Percentiles rank a stretch among this genome's conserved stretches.
Evolutionary conservation across 2,888 invertebrate species (phyloP).

Genomic region (Acholoe squamosa): DNA sequence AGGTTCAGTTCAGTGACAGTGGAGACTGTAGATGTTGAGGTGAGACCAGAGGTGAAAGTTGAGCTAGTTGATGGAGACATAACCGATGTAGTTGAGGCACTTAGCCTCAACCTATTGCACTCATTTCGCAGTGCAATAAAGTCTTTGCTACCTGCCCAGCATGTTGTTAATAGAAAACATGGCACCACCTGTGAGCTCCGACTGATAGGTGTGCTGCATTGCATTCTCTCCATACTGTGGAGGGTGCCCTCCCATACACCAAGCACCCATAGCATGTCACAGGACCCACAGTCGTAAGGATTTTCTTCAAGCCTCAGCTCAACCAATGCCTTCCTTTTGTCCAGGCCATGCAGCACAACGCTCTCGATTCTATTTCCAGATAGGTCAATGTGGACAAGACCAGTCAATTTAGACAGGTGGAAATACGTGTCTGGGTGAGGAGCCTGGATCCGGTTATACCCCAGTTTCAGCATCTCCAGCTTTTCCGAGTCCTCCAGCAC

Average conservation of each 20-base stretch:
- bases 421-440: not conserved
- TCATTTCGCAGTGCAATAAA: not conserved
- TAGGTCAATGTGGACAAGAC: not conserved
- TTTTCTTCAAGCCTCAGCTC: not conserved
- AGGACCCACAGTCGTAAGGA: not conserved
- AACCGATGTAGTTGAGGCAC: too few species aligned
- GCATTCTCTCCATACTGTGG: not conserved
- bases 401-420: not conserved
- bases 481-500: not conserved
- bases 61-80: too few species aligned
- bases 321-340: not conserved
- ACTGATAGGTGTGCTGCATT: not conserved
- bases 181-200: not conserved
- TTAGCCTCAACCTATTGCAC: not conserved
- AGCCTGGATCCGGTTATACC: not conserved
- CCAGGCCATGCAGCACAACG: not conserved
- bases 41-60: too few species aligned
- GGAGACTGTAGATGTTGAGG: not conserved
- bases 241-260: not conserved
- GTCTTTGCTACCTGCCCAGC: not conserved
- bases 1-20: not conserved
- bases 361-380: not conserved
- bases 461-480: slow-evolving; percentile 1
- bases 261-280: not conserved
- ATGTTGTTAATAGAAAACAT: not conserved